A percentile compares a stretch with the other conserved stretches of the same genome.
phyloP scores from a whole-genome alignment of 2,797 vertebrate genomes.

The Zalophus californianus region DNA sequence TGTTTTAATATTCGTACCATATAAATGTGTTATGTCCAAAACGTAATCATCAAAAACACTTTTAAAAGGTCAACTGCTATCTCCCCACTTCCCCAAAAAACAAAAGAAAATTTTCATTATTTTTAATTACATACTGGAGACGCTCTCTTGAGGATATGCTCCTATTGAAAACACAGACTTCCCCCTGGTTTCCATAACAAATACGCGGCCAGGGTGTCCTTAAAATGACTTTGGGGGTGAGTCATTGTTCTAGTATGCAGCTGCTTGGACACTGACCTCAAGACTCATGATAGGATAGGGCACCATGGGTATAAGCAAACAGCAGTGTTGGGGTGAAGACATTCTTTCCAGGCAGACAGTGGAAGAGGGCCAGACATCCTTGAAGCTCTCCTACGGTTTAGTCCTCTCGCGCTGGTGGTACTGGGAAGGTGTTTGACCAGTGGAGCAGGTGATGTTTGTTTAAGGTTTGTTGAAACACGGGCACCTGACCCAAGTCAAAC shows the following conservation, averaged over 20 bases:
- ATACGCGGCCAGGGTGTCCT: not conserved
- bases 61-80: not conserved
- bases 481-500: not conserved
- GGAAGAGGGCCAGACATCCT: slow-evolving; percentile 67
- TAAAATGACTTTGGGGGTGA: slow-evolving; percentile 36
- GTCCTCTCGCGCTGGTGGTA: not conserved
- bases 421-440: slow-evolving; percentile 34
- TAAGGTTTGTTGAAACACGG: slow-evolving; percentile 31
- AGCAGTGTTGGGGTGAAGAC: not conserved
- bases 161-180: not conserved
- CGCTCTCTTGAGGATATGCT: not conserved
- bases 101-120: not conserved
- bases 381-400: not conserved
- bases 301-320: slow-evolving; percentile 59
- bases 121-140: not conserved
- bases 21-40: not conserved
- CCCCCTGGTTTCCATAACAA: slow-evolving; percentile 39
- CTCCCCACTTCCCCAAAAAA: no score
- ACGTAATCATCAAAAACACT: not conserved
- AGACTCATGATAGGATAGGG: slow-evolving; percentile 29
- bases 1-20: not conserved
- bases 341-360: slow-evolving; percentile 68
- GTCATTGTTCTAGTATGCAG: slow-evolving; percentile 18
- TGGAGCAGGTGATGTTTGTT: slow-evolving; percentile 53
- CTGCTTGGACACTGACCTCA: slow-evolving; percentile 35